Evolutionary conservation across 1,140 invertebrate genomes (phyloP), one percentile per base, ranked within the genome.

Genomic region (Drusus annulatus): DNA sequence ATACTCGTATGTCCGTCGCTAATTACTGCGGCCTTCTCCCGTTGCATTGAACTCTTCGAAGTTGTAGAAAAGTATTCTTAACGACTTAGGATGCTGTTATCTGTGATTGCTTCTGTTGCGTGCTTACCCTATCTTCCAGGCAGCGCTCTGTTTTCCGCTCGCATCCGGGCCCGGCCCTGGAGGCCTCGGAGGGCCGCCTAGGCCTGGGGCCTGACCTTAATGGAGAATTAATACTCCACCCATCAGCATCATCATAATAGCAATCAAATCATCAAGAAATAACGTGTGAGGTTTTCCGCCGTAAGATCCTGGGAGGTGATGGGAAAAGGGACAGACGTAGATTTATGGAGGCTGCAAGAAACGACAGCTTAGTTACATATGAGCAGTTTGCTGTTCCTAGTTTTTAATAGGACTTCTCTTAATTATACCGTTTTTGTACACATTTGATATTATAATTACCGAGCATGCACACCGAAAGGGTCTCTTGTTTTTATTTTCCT

Each of bases 211-310:
- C 50, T 15, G 68, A 28, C 50, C 45, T 52, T 23, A 71, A 23
- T 17, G 68, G 25, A 21, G 25, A 71, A 51, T 71, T 23, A 71
- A 23, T 23, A 17, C 68, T 10, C 62, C 28, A 65, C 23, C 17
- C 62, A 65, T 65, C 62, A 31, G 19, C 45, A 50, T 71, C 51
- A 71, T 71, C 68, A 71, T 51, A 71, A 51, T 51, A 71, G 45
- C 25, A 71, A 71, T 71, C 68, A 23, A 71, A 71, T 3, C 68
- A 51, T 71, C 36, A 52, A 71, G 68, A 71, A 50, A 71, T 25
- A 65, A 28, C 62, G 13, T 16, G 62, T 21, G 25, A 25, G 62
- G 1, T 65, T 65, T 65, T 65, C 21, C 28, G 23, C 36, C 36
- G 36, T 19, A 3, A 2, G 56, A 23, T 60, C 56, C 23, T 60